phyloP scores from a whole-genome alignment of 2,888 invertebrate genomes.

The Caenorhabditis imperialis region DNA sequence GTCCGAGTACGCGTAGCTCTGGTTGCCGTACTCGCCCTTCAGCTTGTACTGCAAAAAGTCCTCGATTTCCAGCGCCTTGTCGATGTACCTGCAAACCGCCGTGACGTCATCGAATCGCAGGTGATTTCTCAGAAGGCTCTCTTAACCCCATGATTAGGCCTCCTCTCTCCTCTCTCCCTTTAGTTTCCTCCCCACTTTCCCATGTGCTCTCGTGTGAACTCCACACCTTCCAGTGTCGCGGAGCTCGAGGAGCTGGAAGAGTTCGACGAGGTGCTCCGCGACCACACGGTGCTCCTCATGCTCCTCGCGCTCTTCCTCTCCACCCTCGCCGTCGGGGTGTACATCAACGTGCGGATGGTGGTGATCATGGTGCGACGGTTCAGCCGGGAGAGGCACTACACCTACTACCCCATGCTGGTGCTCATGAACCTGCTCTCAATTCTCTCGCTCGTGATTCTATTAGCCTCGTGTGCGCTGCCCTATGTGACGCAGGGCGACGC shows the following conservation, averaged over 20 bases:
- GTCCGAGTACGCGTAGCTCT: conserved; percentile 73
- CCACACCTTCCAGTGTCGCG: too few species aligned
- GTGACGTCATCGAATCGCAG: neutral
- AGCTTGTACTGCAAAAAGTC: conserved; percentile 76
- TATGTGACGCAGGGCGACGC: neutral
- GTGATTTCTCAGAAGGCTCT: too few species aligned
- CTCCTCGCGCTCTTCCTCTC: neutral
- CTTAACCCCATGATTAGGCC: too few species aligned
- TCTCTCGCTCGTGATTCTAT: neutral
- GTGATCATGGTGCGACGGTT: conserved; percentile 5
- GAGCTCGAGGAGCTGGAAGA: too few species aligned
- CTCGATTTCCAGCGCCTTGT: conserved; percentile 76
- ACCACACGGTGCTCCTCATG: neutral
- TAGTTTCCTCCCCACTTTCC: too few species aligned
- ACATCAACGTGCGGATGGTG: conserved; percentile 3
- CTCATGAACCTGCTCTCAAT: neutral
- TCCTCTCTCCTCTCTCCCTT: too few species aligned
- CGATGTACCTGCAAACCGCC: conserved; percentile 69
- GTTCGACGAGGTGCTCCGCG: neutral
- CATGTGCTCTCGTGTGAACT: too few species aligned
- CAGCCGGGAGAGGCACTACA: neutral
- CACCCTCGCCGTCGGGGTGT: neutral
- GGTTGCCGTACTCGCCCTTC: conserved; percentile 70
- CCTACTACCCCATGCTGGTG: conserved; percentile 25
- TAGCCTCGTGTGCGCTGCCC: neutral